Base-by-base conservation (phyloP, 2,113 vertebrate genomes). In the Paedocypris sp. region DNA sequence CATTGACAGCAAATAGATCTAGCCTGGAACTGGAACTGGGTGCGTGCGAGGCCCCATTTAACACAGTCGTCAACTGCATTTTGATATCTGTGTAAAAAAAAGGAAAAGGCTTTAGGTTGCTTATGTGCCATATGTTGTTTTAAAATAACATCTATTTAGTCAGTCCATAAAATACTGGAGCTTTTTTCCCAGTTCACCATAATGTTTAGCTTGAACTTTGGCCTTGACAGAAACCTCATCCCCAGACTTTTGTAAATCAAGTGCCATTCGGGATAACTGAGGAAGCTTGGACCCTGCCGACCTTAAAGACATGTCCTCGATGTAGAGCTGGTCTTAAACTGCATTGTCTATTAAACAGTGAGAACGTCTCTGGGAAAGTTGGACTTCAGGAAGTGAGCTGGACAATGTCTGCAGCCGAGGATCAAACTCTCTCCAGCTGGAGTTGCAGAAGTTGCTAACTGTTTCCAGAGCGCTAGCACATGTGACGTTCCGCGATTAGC, bases 361-460 rank as follows among this genome's bases (percentile, higher is more conserved):
- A n/a, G n/a, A n/a, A n/a, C n/a, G 19, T 62, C 35, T 51, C 16
- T 2, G 35, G 26, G 42, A 48, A 32, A 31, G 18, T 19, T 29
- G 47, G 15, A 45, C 16, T 60, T 10, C 42, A 56, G 70, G 66
- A 72, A 64, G 56, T 62, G 56, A 54, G 25, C 62, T 68, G 66
- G 61, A 48, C 23, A 45, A 64, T 62, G 39, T 68, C 61, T 29
- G 48, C 20, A 45, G 53, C 6, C 38, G 59, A 45, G 47, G 35
- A 25, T 39, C n/a, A 25, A 13, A 6, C 52, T 46, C 39, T 46
- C 59, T 47, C 45, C 60, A 45, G 46, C 18, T 18, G 47, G 57
- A 49, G 48, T 13, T 5, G 19, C 23, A 41, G 35, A 42, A 42
- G 15, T 5, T 10, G 11, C 54, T 32, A 58, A 58, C 39, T 22